Evolutionary conservation across 2,797 vertebrate genomes (phyloP), one percentile per base, ranked within the genome.

Genomic region (Galaxias olidus): DNA sequence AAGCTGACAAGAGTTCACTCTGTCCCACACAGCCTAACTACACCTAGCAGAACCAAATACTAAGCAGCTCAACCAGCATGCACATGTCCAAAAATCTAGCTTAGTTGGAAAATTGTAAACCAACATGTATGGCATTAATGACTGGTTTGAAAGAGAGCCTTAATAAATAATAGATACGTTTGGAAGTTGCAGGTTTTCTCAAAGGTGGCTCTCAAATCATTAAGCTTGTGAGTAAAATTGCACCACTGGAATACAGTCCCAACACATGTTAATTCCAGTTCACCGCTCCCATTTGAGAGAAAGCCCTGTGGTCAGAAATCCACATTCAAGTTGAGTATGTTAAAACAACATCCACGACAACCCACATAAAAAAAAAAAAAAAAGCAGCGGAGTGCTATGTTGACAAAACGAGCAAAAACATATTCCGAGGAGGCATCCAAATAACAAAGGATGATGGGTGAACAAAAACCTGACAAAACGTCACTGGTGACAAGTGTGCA

Each of bases 1-100:
- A 52, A 74, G 58, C 71, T 77, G 54, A 85, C 58, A 77, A 63
- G 14, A 73, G 45, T 61, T 82, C 65, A 78, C 71, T 62, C 66
- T 56, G 71, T 71, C 81, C 69, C 81, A 75, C 68, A 80, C 54
- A 55, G 60, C 72, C 69, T 63, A 69, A 15, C 10, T n/a, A 45
- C 43, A 42, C 64, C 73, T 73, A 77, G 78, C 65, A 77, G 72
- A 88, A 81, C 57, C 86, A 87, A 84, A 84, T 88, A 93, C 92
- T 87, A 91, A 90, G 80, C 94, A 95, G 94, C 91, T 94, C 92
- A 93, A 94, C 88, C 91, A 95, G 93, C 94, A 95, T 92, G 93
- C 94, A 95, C 93, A 85, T 91, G 91, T 92, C 85, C 70, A 77
- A 87, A 89, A 30, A 11, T 74, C 76, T 81, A 68, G 65, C 76